Evolutionary conservation across 2,888 invertebrate species (phyloP), one percentile per base, ranked within the genome.

Genomic region (Oasisia sp.): DNA sequence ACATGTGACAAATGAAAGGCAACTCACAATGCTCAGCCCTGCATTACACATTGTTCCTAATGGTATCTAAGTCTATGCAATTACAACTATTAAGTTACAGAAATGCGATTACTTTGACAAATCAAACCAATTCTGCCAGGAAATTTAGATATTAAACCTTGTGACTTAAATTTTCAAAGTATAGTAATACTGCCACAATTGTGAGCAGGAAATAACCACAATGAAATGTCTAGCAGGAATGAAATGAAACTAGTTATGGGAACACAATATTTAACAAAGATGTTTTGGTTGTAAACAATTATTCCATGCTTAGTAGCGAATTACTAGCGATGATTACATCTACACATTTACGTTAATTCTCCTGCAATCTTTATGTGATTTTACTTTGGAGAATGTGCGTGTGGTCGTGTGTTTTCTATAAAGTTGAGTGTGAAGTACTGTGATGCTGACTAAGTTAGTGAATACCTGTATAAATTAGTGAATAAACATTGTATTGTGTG

Each of bases 401-500:
- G 50, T 50, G 50, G 14, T 27, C 27, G 14, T 74, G 14, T 74
- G 74, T 74, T 74, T 74, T 27, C 74, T 38, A 38, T 4, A 7
- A 3, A 5, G 27, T 7, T 74, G 19, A 74, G 14, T 5, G 74
- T 27, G 74, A 7, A 74, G 14, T 74, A 27, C 74, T 74, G 74
- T 19, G 74, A 74, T 74, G 74, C 7, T 19, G 74, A 27, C 7
- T 74, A 74, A 74, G 27, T 74, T 74, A 74, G 74, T 74, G 74
- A 74, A 74, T 74, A 74, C 14, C 1, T 74, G 74, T 74, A 74
- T 74, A 74, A 74, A 74, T 74, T 74, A 74, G 74, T 74, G 74
- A 74, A 74, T 74, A 74, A 74, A 74, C 74, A 74, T 56, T 56
- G 74, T 74, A 74, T 74, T 74, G 74, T 27, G 74, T 74, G 74